Evolutionary conservation across 2,797 vertebrate species (phyloP), one percentile per base, ranked within the genome.

Genomic region (Melanotaenia boesemani): DNA sequence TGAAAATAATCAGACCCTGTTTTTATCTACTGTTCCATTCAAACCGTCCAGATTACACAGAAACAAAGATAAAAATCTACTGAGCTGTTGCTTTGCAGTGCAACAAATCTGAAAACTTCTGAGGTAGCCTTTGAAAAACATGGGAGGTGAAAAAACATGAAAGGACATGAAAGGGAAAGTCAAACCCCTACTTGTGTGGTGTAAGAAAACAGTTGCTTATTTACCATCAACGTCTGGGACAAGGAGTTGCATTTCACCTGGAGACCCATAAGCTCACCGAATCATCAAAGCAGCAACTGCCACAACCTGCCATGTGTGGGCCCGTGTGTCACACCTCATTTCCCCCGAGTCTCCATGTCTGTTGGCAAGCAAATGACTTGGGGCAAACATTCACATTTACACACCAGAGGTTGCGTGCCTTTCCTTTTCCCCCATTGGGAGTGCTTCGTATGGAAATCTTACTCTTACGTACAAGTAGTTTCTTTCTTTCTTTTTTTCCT

Each of bases 281-380:
- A 91, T 85, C 86, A 88, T 93, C 89, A 92, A 90, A 90, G 90
- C 88, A 91, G 85, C 90, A 87, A 92, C 86, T 76, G 83, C 84
- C 83, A 83, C 88, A 76, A 80, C 84, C 77, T 87, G 86, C 81
- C 79, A 41, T 89, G 86, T 88, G 85, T 81, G 86, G 87, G 86
- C 88, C 84, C 72, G 80, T 79, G 87, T 83, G 91, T 90, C 88
- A 90, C 86, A 88, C 88, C 88, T 93, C 89, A 92, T 92, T 94
- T 93, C 90, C 89, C 90, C 83, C 24, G 77, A 81, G 90, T 79
- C 82, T 80, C 88, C 72, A 77, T 83, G 88, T 89, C 88, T 84
- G 79, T 85, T 89, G 92, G 83, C 87, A 91, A 88, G 86, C 88
- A 93, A 93, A 93, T 90, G 88, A 93, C 88, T 91, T 44, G 84